phyloP scores from a whole-genome alignment of 2,888 invertebrate species.

The Philereme vetulata region DNA sequence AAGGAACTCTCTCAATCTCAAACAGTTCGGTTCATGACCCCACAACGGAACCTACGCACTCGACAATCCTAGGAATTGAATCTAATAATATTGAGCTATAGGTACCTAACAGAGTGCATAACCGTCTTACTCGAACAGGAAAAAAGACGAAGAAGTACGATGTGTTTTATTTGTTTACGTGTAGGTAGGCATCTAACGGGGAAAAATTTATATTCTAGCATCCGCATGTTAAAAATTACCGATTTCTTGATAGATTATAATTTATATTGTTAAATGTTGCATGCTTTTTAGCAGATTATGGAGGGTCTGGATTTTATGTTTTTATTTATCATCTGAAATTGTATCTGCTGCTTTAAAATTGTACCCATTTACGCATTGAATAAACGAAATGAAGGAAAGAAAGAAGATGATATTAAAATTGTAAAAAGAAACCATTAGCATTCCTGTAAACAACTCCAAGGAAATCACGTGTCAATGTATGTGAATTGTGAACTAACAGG shows the following conservation, averaged over 20 bases:
- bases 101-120: not conserved
- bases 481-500: conserved; percentile 44
- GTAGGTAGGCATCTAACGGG: too few relatives aligned
- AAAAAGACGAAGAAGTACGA: too few relatives aligned
- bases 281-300: too few relatives aligned
- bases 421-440: not conserved
- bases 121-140: not conserved
- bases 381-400: not conserved
- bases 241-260: too few relatives aligned
- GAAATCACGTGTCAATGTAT: conserved; percentile 32
- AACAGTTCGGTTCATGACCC: conserved; percentile 34
- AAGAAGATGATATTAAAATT: not conserved
- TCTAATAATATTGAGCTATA: not conserved
- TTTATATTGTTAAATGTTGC: too few relatives aligned
- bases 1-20: conserved; percentile 17
- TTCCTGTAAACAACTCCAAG: conserved; percentile 5
- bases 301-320: too few relatives aligned
- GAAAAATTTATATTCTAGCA: too few relatives aligned
- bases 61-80: conserved; percentile 5
- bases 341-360: too few relatives aligned
- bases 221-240: too few relatives aligned
- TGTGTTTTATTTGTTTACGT: too few relatives aligned
- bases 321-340: too few relatives aligned
- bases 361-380: too few relatives aligned
- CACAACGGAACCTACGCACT: conserved; percentile 21